Percentiles rank a stretch among this genome's conserved stretches.
These are phyloP conservation scores for Saturnia pavonia DNA, from an alignment of 2,888 invertebrate genomes.

Conservation along the genomic window DNA sequence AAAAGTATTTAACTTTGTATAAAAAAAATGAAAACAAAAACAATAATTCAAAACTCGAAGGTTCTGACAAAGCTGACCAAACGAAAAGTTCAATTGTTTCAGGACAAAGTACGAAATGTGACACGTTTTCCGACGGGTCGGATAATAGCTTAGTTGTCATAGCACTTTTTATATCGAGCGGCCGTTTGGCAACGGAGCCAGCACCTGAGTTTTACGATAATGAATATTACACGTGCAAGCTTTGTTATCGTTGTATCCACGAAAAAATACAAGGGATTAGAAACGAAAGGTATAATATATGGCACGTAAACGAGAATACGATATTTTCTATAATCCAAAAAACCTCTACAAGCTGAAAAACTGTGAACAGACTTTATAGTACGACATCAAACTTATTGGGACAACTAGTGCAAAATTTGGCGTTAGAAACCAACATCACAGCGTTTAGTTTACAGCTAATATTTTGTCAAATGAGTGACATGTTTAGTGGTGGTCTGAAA, in stretches of 20 bases:
- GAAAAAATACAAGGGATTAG: conserved; percentile 2
- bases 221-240: conserved; percentile 25
- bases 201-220: conserved; percentile 31
- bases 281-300: conserved; percentile 2
- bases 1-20: no score
- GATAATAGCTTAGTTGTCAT: conserved; percentile 21
- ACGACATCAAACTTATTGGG: background rate
- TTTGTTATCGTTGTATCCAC: conserved; percentile 10
- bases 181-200: conserved; percentile 20
- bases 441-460: no score
- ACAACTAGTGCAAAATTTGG: background rate
- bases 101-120: background rate
- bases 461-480: no score
- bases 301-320: background rate
- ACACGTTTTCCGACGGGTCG: conserved; percentile 1
- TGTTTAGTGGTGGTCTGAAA: no score
- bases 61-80: background rate
- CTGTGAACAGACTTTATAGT: background rate
- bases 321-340: background rate
- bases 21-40: background rate
- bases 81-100: background rate
- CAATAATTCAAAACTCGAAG: background rate
- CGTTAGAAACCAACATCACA: background rate
- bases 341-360: background rate
- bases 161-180: conserved; percentile 29